Percentiles rank a stretch among this genome's conserved stretches.
These are phyloP conservation scores for Aurelia aurita complex sp. Pacific DNA, from an alignment of 30 jellyfish, hydroid and myxozoan genomes.

Conservation along the genomic window DNA sequence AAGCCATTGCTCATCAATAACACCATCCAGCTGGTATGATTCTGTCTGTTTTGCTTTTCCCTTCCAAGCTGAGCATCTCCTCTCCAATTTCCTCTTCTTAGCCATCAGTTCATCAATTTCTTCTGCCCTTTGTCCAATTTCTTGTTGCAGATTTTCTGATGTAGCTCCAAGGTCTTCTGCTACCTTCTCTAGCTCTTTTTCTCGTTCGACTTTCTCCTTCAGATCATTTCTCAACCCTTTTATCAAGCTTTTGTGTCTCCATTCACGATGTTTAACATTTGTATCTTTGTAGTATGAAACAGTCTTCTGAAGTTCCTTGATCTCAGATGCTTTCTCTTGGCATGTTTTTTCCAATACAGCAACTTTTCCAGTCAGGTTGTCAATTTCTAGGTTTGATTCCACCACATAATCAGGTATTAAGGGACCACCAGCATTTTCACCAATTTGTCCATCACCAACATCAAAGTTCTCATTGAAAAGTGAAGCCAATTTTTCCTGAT, in stretches of 20 bases:
- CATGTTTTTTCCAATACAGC: too few species aligned
- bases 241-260: slow-evolving; percentile 28
- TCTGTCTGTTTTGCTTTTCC: slow-evolving; percentile 3
- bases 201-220: slow-evolving; percentile 1
- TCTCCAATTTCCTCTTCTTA: slow-evolving; percentile 17
- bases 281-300: slow-evolving; percentile 2
- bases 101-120: not conserved
- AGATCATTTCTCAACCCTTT: slow-evolving; percentile 15
- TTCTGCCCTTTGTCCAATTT: not conserved
- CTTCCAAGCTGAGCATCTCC: slow-evolving; percentile 18
- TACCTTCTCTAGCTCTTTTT: not conserved
- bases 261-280: slow-evolving; percentile 22
- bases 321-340: too few species aligned
- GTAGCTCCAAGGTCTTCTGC: not conserved
- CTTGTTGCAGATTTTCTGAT: not conserved
- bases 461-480: too few species aligned
- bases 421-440: too few species aligned
- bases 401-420: too few species aligned
- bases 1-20: slow-evolving; percentile 21
- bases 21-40: not conserved
- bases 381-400: too few species aligned
- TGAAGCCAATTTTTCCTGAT: too few species aligned
- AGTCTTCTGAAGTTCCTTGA: too few species aligned
- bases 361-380: too few species aligned
- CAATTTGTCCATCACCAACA: too few species aligned